phyloP scores from a whole-genome alignment of 2,888 invertebrate genomes.

The Punctoribates punctum region DNA sequence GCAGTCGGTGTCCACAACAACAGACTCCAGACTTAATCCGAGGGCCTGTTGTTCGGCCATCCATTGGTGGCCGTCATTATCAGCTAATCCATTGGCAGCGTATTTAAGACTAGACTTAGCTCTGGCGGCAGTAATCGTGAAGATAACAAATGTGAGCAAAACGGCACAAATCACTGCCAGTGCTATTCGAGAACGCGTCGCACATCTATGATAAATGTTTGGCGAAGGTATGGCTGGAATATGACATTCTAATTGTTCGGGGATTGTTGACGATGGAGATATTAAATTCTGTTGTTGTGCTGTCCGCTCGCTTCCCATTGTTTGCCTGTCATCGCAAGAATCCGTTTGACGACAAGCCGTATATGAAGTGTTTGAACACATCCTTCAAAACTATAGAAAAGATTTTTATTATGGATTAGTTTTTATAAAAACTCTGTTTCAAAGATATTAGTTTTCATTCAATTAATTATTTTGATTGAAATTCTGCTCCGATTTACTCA shows the following conservation, averaged over 20 bases:
- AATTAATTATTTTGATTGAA: too few relatives aligned
- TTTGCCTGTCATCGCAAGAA: neutral
- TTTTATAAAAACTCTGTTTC: neutral
- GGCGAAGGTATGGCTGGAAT: constrained; percentile 12
- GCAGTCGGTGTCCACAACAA: constrained; percentile 46
- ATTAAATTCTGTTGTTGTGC: constrained; percentile 15
- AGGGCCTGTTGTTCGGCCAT: constrained; percentile 20
- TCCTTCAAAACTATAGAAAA: neutral
- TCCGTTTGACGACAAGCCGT: neutral
- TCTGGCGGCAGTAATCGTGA: constrained; percentile 16
- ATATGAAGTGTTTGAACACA: constrained; percentile 7
- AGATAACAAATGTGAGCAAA: constrained; percentile 34
- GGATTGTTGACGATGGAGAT: constrained; percentile 31
- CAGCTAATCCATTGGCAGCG: neutral
- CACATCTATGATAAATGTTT: constrained; percentile 26
- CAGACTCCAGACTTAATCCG: constrained; percentile 43
- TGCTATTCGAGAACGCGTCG: constrained; percentile 26
- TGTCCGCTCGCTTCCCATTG: constrained; percentile 10
- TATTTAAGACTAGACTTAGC: constrained; percentile 7
- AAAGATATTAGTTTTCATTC: too few relatives aligned
- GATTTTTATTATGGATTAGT: neutral
- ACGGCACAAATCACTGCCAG: constrained; percentile 27
- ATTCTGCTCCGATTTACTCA: too few relatives aligned
- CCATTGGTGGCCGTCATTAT: constrained; percentile 7
- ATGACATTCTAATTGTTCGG: constrained; percentile 36